Percentiles rank a stretch among this genome's conserved stretches.
Evolutionary conservation across 2,797 vertebrate species (phyloP).

Genomic region (Telmatherina bonti): DNA sequence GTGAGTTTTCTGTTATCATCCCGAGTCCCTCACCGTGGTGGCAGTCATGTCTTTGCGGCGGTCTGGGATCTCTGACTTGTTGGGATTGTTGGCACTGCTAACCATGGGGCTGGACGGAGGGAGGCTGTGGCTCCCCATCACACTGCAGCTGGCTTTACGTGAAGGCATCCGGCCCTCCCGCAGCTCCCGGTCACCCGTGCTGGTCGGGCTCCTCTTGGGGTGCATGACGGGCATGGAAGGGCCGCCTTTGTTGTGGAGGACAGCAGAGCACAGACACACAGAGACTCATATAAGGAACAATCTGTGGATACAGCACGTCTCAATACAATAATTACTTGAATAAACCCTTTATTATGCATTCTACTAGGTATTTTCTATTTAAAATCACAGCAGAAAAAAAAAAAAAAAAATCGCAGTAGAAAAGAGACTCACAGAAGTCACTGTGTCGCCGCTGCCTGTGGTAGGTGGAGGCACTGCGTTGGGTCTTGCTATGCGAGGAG

Average conservation of each 20-base stretch:
- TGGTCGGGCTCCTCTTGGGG: constrained; percentile 92
- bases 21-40: constrained; percentile 84
- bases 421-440: constrained; percentile 91
- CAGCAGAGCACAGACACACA: constrained; percentile 69
- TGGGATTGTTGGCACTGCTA: constrained; percentile 95
- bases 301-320: constrained; percentile 29
- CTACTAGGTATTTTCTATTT: not conserved
- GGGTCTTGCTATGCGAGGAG: constrained; percentile 89
- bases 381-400: too few species aligned
- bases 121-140: constrained; percentile 87
- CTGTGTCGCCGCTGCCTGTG: constrained; percentile 95
- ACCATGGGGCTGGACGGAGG: constrained; percentile 94
- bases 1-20: too few species aligned
- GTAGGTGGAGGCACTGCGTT: constrained; percentile 90
- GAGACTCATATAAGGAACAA: constrained; percentile 73
- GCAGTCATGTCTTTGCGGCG: constrained; percentile 91
- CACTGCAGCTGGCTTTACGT: constrained; percentile 89
- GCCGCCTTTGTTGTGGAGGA: constrained; percentile 88
- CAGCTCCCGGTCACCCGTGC: constrained; percentile 88
- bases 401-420: constrained; percentile 42
- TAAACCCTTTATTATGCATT: too few species aligned
- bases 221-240: constrained; percentile 91
- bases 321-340: too few species aligned
- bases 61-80: constrained; percentile 94
- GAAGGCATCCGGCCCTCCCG: constrained; percentile 90